Base-by-base conservation (phyloP, 2,113 vertebrate species). In the Microtus oregoni region DNA sequence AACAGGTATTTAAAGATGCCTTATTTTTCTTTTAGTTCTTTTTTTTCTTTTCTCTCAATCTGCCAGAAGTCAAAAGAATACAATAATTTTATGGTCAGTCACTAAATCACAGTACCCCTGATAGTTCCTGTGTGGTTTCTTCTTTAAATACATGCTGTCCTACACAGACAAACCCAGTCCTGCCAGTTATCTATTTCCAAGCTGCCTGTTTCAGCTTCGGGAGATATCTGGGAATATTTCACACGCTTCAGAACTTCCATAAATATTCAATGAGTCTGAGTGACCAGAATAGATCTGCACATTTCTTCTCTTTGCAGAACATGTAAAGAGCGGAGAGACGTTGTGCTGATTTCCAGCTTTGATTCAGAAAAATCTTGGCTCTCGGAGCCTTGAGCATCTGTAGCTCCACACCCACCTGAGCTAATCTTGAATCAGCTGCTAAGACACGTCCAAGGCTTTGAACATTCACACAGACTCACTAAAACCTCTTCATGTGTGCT, bases 271-370 rank as follows among this genome's bases (percentile, higher is more conserved):
- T 98, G 98, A 98, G 97, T 94, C 97, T 97, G 96, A 98, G 96
- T 98, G 98, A 98, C 98, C 98, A 98, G 98, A 98, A 98, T 98
- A 99, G 98, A 98, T 98, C 78, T 98, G 97, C 94, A 98, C 97
- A 97, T 98, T 98, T 98, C 97, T 98, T 97, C 97, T 98, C 97
- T 98, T 97, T 95, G 94, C 96, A 98, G 97, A 95, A 97, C 85
- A 98, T 98, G 96, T 97, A 94, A 92, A 97, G 95, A 97, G 94
- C 79, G 90, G 91, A 91, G 96, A 98, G 58, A 97, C 94, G 15
- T 92, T 97, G 75, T 93, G 75, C 96, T 98, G 95, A 93, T 96
- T 95, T 94, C 94, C 63, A 94, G 81, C 96, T 97, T 98, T 98
- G 95, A 96, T 98, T 96, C 97, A 97, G 97, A 96, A 98, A 97